Evolutionary conservation across 2,888 invertebrate species (phyloP), one percentile per base, ranked within the genome.

Genomic region (Cantharis rustica): DNA sequence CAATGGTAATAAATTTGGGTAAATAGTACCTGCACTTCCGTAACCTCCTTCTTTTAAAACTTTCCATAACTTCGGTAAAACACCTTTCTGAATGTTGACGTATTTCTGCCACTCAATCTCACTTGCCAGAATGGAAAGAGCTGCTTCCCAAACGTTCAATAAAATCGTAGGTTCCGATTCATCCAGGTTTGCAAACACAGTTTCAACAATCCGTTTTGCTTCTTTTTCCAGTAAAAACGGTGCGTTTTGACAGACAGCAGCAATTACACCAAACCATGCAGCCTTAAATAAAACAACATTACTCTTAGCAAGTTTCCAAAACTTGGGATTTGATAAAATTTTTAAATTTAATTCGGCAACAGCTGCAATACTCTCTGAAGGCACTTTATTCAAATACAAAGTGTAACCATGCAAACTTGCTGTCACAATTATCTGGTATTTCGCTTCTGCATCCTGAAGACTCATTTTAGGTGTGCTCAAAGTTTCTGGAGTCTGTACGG

Each of bases 21-120:
- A 77, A 92, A 93, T 81, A 96, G 91, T 9, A 92, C 90, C 88
- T 10, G 96, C 95, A 87, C 93, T 95, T 23, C 95, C 95, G 88
- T 94, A 92, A 0, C 95, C 96, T 70, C 94, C 95, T 83, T 91
- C 91, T 79, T 90, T 90, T 63, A 95, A 85, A 62, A 94, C 88
- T 69, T 89, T 88, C 87, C 91, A 92, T n/a, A 96, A 85, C 87
- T 94, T 94, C 0, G 94, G 93, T 76, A 94, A 87, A 47, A 96
- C 90, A 2, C 93, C 89, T 85, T 95, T 96, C 79, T 93, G 93
- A 69, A 94, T 90, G 84, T 93, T 95, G 4, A 96, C 89, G 83
- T 91, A 90, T 62, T 88, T 88, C 89, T 93, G 92, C 91, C 94
- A 95, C 72, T 93, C 92, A 94, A 47, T 47, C n/a, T 47, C 47